Conservation (phyloP, 35 echinoderm and acorn worm species). For the Nesometra sesokonis region DNA sequence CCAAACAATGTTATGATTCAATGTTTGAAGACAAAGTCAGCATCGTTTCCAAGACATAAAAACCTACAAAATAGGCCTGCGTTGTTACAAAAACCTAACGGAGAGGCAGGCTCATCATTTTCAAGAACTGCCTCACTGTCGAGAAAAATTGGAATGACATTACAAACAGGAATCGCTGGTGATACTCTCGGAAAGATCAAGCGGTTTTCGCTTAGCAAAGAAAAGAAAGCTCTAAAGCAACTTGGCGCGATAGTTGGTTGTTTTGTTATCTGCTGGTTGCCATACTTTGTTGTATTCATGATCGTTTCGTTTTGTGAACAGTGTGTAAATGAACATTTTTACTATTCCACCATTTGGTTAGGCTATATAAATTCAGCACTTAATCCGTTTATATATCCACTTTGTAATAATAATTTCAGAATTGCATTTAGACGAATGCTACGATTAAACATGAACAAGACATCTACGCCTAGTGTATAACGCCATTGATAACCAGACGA, state of each 20-base stretch:
- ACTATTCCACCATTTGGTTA: slow-evolving; percentile 79
- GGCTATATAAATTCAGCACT: slow-evolving; percentile 94
- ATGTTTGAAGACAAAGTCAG: not conserved
- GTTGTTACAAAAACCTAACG: not conserved
- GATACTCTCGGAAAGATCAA: slow-evolving; percentile 15
- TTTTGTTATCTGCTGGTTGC: slow-evolving; percentile 91
- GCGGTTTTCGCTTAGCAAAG: slow-evolving; percentile 71
- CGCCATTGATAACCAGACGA: too few species aligned
- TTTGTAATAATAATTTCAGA: slow-evolving; percentile 92
- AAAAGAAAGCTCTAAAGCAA: slow-evolving; percentile 88
- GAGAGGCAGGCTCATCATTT: not conserved
- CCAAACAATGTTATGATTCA: not conserved
- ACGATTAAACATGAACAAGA: slow-evolving; percentile 15
- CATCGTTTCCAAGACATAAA: not conserved
- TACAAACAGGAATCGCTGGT: not conserved
- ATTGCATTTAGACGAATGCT: slow-evolving; percentile 85
- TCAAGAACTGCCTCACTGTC: not conserved
- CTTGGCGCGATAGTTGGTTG: slow-evolving; percentile 88
- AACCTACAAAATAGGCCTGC: not conserved
- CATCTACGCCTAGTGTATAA: too few species aligned
- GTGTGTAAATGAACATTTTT: slow-evolving; percentile 38
- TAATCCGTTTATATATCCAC: slow-evolving; percentile 91
- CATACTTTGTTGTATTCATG: slow-evolving; percentile 87
- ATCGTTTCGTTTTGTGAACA: slow-evolving; percentile 65
- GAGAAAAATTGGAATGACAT: not conserved